Evolutionary conservation across 2,888 invertebrate species (phyloP), one percentile per base, ranked within the genome.

Genomic region (Stenodera caucasica): DNA sequence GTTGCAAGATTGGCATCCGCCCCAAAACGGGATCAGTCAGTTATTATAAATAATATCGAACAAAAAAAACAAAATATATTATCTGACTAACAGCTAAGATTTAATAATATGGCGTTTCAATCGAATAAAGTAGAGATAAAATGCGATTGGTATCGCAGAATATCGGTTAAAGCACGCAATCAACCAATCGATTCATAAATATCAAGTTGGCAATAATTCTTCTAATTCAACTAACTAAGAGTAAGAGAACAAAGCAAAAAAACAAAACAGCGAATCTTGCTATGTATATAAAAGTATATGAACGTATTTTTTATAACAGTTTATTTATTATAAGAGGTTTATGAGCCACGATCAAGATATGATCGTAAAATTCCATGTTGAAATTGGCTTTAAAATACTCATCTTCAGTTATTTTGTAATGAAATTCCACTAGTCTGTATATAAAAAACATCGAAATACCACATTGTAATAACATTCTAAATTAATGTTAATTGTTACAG

Each of bases 91-190:
- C 45, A 45, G 23, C 2, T n/a, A 45, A 45, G 45, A 45, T 45
- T 45, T 45, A 45, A 45, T 21, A 45, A 45, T 45, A 45, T 45
- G n/a, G 45, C 45, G 21, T 45, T 45, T 45, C 45, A 45, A 45
- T 23, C 21, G n/a, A 45, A 45, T 60, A 60, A 57, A 60, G 51
- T 53, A 60, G 49, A 45, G 52, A 55, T 49, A 52, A 60, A 60
- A 60, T 57, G 60, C 45, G 53, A 60, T 60, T 56, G 49, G 32
- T 33, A 37, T 55, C 40, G 49, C 53, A 23, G 21, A 53, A 60
- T 57, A 52, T 49, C 57, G 52, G 45, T 26, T 37, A 49, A 29
- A 32, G 49, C 60, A 60, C 60, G 60, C 60, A 51, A 60, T 53
- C 23, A 40, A 9, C 58, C 53, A 54, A 58, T 60, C 60, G 49